These are phyloP conservation scores for Rhadinocentrus ornatus DNA, from an alignment of 2,797 vertebrate genomes.

Conservation along the genomic window DNA sequence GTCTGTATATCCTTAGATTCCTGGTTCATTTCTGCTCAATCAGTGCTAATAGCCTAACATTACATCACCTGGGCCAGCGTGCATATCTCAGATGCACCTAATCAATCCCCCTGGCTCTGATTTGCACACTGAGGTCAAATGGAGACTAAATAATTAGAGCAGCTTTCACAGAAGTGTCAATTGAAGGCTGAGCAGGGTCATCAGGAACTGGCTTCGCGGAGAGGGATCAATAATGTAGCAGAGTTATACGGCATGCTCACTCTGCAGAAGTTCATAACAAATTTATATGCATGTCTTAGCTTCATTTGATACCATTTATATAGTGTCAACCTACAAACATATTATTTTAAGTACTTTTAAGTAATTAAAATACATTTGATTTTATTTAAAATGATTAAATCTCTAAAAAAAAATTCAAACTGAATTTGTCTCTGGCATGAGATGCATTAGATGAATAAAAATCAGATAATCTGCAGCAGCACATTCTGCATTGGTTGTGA, in stretches of 20 bases:
- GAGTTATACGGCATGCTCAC: slow-evolving; percentile 14
- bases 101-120: slow-evolving; percentile 69
- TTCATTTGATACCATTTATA: slow-evolving; percentile 26
- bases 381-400: too few relatives aligned
- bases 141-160: slow-evolving; percentile 65
- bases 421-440: neutral
- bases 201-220: slow-evolving; percentile 40
- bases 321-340: neutral
- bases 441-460: neutral
- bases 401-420: too few relatives aligned
- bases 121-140: slow-evolving; percentile 71
- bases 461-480: neutral
- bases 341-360: neutral
- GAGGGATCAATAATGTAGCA: slow-evolving; percentile 54
- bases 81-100: slow-evolving; percentile 64
- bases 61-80: slow-evolving; percentile 38
- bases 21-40: slow-evolving; percentile 39
- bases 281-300: neutral
- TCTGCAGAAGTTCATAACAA: slow-evolving; percentile 7
- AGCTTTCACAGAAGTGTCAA: slow-evolving; percentile 46
- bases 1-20: slow-evolving; percentile 51
- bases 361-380: too few relatives aligned
- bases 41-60: slow-evolving; percentile 60
- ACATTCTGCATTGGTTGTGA: neutral
- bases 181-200: slow-evolving; percentile 49